Conservation (phyloP, 2,113 vertebrate genomes). For the Merops nubicus region DNA sequence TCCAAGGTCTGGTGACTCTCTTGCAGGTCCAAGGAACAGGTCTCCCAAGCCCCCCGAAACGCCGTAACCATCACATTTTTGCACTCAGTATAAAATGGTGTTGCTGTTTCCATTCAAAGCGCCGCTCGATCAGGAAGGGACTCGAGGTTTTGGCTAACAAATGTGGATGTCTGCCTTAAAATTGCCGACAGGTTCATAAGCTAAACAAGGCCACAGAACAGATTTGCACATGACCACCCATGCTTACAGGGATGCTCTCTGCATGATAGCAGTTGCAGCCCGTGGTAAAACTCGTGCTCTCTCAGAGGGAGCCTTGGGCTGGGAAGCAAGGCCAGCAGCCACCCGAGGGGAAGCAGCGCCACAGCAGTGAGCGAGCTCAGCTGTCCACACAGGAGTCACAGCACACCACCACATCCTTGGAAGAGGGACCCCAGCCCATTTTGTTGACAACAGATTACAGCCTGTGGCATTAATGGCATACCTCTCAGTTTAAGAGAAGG, state of each 20-base stretch:
- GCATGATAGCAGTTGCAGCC: background rate
- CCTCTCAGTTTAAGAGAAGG: background rate
- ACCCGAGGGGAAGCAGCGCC: fast-evolving
- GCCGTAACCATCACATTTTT: background rate
- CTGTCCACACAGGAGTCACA: fast-evolving
- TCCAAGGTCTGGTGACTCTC: background rate
- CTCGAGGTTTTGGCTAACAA: background rate
- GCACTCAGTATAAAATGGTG: background rate
- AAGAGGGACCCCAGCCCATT: background rate
- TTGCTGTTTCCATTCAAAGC: background rate
- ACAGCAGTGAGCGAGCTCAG: background rate
- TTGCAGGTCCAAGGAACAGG: background rate
- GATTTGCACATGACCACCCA: background rate
- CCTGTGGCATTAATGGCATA: background rate
- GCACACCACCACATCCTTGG: background rate
- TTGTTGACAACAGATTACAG: background rate
- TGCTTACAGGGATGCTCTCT: background rate
- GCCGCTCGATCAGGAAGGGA: background rate
- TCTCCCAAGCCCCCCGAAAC: background rate
- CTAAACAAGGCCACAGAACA: background rate
- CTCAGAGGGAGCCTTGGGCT: background rate
- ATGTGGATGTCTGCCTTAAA: background rate
- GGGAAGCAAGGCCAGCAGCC: fast-evolving
- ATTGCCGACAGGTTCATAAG: background rate
- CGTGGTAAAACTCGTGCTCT: background rate